Evolutionary conservation across 1,140 invertebrate genomes (phyloP), one percentile per base, ranked within the genome.

Genomic region (Adelges cooleyi): DNA sequence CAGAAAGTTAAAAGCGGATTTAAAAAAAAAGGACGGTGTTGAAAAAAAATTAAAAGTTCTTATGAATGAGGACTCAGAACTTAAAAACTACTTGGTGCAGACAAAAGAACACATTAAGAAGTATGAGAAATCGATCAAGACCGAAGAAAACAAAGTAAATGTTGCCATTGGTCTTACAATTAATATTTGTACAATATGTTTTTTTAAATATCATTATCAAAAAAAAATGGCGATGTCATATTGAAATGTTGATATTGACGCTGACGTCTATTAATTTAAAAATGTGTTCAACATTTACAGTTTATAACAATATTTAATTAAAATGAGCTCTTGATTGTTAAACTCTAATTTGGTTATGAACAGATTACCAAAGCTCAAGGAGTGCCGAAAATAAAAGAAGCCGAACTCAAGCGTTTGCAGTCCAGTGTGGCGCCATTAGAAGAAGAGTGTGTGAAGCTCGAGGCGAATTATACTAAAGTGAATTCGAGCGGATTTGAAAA

Each of bases 11-110:
- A 46, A 59, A 3, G 11, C 8, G 9, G 23, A 59, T 46, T 59
- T 48, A 17, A n/a, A 49, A 15, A 62, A 49, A 22, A 15, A 56
- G 11, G 33, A 59, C 1, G 27, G 44, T 25, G 18, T 56, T 25
- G 56, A 80, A 65, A 71, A 67, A 2, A 72, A 73, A 42, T 73
- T 18, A 36, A 38, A 50, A 13, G 33, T 46, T n/a, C 25, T 62
- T 8, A 27, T 44, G 3, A 13, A 66, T 29, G 33, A 50, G 17
- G 48, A 62, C 1, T 20, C 51, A 23, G 20, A 66, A 11, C 25
- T 69, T n/a, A 76, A 82, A 53, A 74, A 74, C 68, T 74, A 79
- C 11, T 77, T 77, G 54, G 74, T 78, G 66, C 76, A 77, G 13
- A 70, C 86, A 1, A 77, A 80, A 2, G 76, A 80, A 1, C 17